These are phyloP conservation scores for Oreonectes daqikongensis DNA, from an alignment of 2,797 vertebrate genomes.

Conservation along the genomic window DNA sequence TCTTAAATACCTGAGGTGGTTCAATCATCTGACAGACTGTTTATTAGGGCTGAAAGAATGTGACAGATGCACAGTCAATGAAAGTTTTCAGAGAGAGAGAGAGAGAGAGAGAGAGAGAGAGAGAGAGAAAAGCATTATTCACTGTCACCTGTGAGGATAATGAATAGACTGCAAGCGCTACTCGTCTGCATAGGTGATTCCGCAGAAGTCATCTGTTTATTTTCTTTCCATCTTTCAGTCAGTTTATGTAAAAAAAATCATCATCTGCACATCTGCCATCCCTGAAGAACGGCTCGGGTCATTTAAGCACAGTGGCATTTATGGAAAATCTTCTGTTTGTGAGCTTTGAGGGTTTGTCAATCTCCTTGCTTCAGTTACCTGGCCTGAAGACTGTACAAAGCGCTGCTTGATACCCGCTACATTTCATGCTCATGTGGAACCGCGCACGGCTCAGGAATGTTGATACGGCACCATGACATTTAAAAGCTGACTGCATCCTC, in stretches of 20 bases:
- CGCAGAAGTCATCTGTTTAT: conserved; percentile 13
- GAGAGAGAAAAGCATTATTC: conserved; percentile 6
- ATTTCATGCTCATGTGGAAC: conserved; percentile 49
- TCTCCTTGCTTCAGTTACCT: conserved; percentile 29
- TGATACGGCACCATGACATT: conserved; percentile 60
- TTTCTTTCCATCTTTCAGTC: not conserved
- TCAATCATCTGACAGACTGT: conserved; percentile 49
- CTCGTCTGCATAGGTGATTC: conserved; percentile 5
- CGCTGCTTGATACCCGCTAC: conserved; percentile 1
- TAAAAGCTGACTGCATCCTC: conserved; percentile 45
- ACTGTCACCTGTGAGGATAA: conserved; percentile 27
- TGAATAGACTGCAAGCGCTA: not conserved
- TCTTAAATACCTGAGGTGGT: conserved; percentile 54
- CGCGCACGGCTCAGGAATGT: conserved; percentile 51
- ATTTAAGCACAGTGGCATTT: conserved; percentile 50
- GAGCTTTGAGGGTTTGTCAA: conserved; percentile 26
- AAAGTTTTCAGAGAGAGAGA: conserved; percentile 46
- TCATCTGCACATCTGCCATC: conserved; percentile 1
- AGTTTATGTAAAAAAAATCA: not conserved
- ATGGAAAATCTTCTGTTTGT: conserved; percentile 23
- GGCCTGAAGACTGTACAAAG: conserved; percentile 21
- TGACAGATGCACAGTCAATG: conserved; percentile 51
- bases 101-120: conserved; percentile 22
- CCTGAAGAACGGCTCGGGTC: conserved; percentile 1
- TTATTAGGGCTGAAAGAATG: conserved; percentile 48